Evolutionary conservation across 2,888 invertebrate genomes (phyloP).

Genomic region (Parnassius orleans): DNA sequence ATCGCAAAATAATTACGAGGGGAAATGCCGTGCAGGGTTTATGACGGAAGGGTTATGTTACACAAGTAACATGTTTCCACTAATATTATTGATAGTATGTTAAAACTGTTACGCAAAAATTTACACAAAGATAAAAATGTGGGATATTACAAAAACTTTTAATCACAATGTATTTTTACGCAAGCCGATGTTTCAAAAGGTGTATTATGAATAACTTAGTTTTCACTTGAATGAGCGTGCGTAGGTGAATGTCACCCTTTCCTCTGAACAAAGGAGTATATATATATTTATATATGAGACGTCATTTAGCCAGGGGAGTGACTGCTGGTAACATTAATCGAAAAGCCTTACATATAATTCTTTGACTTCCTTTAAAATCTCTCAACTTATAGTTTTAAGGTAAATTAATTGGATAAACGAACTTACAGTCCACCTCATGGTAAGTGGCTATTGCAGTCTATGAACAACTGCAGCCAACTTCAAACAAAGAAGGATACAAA

Average conservation of each 20-base stretch:
- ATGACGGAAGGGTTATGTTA: constrained; percentile 53
- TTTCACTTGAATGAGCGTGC: constrained; percentile 68
- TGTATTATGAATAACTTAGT: constrained; percentile 46
- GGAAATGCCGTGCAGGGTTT: constrained; percentile 59
- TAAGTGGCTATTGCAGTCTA: no score
- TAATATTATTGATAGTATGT: constrained; percentile 10
- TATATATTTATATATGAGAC: constrained; percentile 39
- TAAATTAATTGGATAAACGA: no score
- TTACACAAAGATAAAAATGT: not conserved
- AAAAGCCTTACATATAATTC: constrained; percentile 30
- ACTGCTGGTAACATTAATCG: constrained; percentile 45
- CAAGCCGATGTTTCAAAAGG: constrained; percentile 27
- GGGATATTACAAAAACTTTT: not conserved
- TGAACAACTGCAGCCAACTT: no score
- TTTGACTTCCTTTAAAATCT: constrained; percentile 7
- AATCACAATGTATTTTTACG: constrained; percentile 8
- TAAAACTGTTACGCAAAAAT: not conserved
- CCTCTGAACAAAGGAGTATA: constrained; percentile 53
- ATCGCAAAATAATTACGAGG: constrained; percentile 59
- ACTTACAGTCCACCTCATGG: no score
- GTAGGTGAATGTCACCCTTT: constrained; percentile 73
- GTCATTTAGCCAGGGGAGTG: constrained; percentile 47
- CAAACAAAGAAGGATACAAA: no score
- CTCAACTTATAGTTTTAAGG: no score
- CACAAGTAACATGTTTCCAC: constrained; percentile 23